Percentiles rank a stretch among this genome's conserved stretches.
Evolutionary conservation across 2,888 invertebrate genomes (phyloP).

Genomic region (Ennomos fuscantarius): DNA sequence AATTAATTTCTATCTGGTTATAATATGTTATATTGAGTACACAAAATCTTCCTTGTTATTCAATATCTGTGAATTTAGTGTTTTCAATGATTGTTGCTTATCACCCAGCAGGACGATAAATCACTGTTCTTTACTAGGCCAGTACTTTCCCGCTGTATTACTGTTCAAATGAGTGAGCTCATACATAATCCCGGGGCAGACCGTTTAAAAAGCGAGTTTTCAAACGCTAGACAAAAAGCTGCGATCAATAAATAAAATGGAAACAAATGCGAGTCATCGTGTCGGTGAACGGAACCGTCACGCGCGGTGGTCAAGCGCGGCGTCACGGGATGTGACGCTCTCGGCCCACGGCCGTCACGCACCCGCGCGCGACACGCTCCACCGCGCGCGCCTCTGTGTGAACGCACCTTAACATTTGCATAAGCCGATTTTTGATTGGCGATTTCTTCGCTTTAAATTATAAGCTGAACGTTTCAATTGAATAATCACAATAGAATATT

Average conservation of each 20-base stretch:
- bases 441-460: slow-evolving; percentile 30
- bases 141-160: slow-evolving; percentile 25
- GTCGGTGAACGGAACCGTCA: slow-evolving; percentile 79
- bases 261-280: slow-evolving; percentile 73
- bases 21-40: too few species aligned
- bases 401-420: slow-evolving; percentile 74
- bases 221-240: slow-evolving; percentile 64
- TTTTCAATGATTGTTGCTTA: background rate
- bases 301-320: slow-evolving; percentile 60
- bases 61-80: background rate
- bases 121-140: slow-evolving; percentile 6
- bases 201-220: slow-evolving; percentile 76
- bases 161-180: slow-evolving; percentile 27
- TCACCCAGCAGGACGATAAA: background rate
- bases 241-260: slow-evolving; percentile 59
- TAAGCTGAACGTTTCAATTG: slow-evolving; percentile 26
- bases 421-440: slow-evolving; percentile 50
- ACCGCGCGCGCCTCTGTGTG: slow-evolving; percentile 61
- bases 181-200: slow-evolving; percentile 53
- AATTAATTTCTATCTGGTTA: background rate
- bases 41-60: too few species aligned
- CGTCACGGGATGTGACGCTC: slow-evolving; percentile 69
- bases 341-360: slow-evolving; percentile 44
- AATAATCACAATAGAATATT: slow-evolving; percentile 22
- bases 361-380: slow-evolving; percentile 48